Conservation (phyloP, 2,113 vertebrate genomes). For the Bufo bufo region DNA sequence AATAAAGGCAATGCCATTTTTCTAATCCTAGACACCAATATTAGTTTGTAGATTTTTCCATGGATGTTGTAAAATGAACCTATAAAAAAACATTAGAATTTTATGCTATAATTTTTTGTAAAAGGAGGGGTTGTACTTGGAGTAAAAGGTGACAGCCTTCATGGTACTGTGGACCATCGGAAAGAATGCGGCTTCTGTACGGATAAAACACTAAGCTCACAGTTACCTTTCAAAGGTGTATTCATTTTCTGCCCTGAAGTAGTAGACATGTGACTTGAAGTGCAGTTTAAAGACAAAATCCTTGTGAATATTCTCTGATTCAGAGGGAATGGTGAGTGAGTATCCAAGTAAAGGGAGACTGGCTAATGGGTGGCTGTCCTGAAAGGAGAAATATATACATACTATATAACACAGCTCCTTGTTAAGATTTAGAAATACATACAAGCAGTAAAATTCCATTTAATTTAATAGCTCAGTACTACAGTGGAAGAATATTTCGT, state of each 20-base stretch:
- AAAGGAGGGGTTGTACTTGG: neutral
- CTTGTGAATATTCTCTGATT: conserved; percentile 96
- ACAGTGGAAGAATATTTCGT: too few relatives aligned
- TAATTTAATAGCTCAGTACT: too few relatives aligned
- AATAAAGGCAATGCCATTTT: neutral
- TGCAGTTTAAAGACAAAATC: conserved; percentile 98
- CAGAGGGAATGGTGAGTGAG: conserved; percentile 89
- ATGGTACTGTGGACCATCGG: neutral
- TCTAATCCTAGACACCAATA: neutral
- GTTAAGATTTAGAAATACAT: neutral
- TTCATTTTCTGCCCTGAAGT: conserved; percentile 96
- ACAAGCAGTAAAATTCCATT: neutral
- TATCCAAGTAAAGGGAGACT: conserved; percentile 96
- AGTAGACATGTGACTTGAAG: conserved; percentile 98
- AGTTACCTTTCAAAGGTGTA: conserved; percentile 93
- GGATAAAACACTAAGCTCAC: neutral
- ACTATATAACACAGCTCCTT: neutral
- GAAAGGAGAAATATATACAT: neutral
- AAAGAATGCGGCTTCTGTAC: neutral
- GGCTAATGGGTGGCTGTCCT: conserved; percentile 97
- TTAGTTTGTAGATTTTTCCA: neutral
- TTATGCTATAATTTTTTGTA: neutral
- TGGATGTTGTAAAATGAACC: neutral
- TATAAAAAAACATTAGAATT: neutral
- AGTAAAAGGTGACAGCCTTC: neutral